Base-by-base conservation (phyloP, 2,797 vertebrate genomes). In the Neostethus bicornis region DNA sequence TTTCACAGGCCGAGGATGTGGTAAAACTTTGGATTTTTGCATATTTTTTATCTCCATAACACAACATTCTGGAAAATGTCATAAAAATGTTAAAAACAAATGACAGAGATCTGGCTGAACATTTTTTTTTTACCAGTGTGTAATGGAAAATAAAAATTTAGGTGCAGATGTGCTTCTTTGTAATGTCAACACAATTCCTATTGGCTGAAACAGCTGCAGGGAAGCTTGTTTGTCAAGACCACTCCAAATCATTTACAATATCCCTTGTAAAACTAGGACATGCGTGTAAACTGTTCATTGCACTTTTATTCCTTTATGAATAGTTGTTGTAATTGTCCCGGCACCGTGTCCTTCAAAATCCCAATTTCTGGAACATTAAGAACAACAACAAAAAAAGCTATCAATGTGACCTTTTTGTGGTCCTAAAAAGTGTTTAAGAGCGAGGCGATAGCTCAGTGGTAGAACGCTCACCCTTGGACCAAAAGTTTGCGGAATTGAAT, bases 241-340 rank as follows among this genome's bases (percentile, higher is more conserved):
- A 51, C 66, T 61, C 51, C 55, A 66, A 72, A 80, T 84, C 76
- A 77, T 87, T 86, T 85, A 84, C 73, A 56, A 55, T 51, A 57
- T 43, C 31, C 38, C 81, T 87, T 86, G 86, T 86, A 84, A 11
- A 80, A 83, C 76, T 70, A 78, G 77, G 52, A 32, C 80, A 71
- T 63, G 67, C 69, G 48, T 74, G 19, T 81, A 83, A 84, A 84
- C 79, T 75, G 73, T 80, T 78, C 39, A 55, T 34, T 66, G 70
- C 66, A 51, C 73, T 79, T 12, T 51, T 42, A 51, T 65, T 75
- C 60, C 67, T 62, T 66, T 34, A 0, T 51, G 58, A 75, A 86
- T 85, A 87, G 85, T 85, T 66, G 58, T 62, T 61, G 85, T 88
- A 87, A 88, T 87, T 84, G 82, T 62, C 45, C 73, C 84, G 81